Evolutionary conservation across 2,888 invertebrate species (phyloP), one percentile per base, ranked within the genome.

Genomic region (Drosophila anomalata): DNA sequence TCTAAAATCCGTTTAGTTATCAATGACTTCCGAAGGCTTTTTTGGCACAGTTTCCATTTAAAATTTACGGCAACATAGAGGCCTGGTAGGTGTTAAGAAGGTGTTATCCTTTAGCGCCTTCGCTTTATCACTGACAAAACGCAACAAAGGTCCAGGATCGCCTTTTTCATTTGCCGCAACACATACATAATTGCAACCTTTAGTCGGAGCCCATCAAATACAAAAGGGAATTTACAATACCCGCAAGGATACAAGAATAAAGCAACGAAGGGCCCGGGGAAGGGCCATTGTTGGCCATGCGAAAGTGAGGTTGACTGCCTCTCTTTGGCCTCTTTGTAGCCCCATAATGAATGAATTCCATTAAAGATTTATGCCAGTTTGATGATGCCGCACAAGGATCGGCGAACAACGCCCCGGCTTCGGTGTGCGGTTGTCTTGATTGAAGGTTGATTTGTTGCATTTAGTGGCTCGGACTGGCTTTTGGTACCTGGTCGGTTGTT

Each of bases 91-190:
- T 89, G 89, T 79, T 88, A 87, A 89, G 87, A 88, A 88, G 90
- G 90, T 90, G 90, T 90, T 90, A 87, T 84, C 88, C 88, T 88
- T 87, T 88, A 89, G 89, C 90, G 90, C 90, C 89, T 89, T 87
- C 75, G 73, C 68, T 78, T 77, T 63, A 65, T 79, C 71, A 48
- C 60, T 68, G 63, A 66, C 59, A 67, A 58, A 36, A 81, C 79
- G 58, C 46, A 57, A 69, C 39, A 66, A 74, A 58, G 54, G 41
- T 4, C 61, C 39, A 61, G 72, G 63, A 72, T 58, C 66, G 56
- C 36, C 53, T 31, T 39, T 55, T 41, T 47, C 42, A 41, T 61
- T 39, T 53, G 75, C 75, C 63, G 63, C 52, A 44, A 41, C 54
- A 24, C 44, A 39, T 50, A 76, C 65, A 86, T 90, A 90, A 90